Evolutionary conservation across 2,113 vertebrate species (phyloP).

Genomic region (Regulus satrapa): DNA sequence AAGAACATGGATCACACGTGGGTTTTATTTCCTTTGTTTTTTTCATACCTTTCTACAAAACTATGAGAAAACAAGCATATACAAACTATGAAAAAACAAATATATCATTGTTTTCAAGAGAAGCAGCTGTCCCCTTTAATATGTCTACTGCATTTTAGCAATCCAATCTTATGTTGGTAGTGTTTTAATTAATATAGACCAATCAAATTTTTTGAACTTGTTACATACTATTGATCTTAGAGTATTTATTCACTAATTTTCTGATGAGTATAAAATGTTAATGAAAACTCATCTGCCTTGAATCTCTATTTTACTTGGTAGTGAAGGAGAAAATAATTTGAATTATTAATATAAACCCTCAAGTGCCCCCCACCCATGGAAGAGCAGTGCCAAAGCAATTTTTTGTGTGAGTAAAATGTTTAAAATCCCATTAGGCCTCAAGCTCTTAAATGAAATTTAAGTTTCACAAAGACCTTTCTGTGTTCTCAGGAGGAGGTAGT

Average conservation of each 20-base stretch:
- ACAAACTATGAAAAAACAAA: too few relatives aligned
- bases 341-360: not conserved
- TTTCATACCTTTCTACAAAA: not conserved
- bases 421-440: not conserved
- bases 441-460: not conserved
- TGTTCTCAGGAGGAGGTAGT: not conserved
- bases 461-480: not conserved
- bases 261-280: not conserved
- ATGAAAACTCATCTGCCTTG: not conserved
- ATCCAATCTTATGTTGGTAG: not conserved
- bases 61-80: too few relatives aligned
- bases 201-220: not conserved
- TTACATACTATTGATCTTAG: not conserved
- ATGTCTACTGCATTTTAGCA: not conserved
- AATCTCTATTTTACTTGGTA: not conserved
- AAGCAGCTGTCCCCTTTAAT: not conserved
- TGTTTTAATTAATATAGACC: not conserved
- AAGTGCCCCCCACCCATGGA: accelerated
- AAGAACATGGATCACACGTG: not conserved
- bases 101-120: not conserved
- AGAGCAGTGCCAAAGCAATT: not conserved
- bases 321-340: not conserved
- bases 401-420: not conserved
- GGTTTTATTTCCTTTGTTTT: not conserved
- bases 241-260: not conserved